phyloP scores from a whole-genome alignment of 2,113 vertebrate species.

The Nothobranchius furzeri region DNA sequence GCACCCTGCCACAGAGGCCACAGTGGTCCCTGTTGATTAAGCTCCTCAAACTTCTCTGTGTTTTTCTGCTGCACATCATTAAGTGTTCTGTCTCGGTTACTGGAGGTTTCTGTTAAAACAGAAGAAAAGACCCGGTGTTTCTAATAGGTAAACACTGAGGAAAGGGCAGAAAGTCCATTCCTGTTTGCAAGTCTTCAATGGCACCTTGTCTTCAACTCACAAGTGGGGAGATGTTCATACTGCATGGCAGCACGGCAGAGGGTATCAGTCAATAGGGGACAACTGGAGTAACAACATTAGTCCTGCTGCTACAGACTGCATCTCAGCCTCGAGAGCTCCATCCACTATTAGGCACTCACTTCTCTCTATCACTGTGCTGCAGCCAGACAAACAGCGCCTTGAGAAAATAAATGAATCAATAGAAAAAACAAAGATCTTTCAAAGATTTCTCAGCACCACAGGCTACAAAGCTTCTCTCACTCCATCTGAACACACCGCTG shows the following conservation, averaged over 20 bases:
- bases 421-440: slow-evolving; percentile 55
- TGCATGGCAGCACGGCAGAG: slow-evolving; percentile 10
- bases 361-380: slow-evolving; percentile 45
- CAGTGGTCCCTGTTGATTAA: slow-evolving; percentile 44
- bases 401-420: slow-evolving; percentile 65
- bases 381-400: slow-evolving; percentile 50
- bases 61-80: slow-evolving; percentile 9
- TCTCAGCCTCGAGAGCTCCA: slow-evolving; percentile 45
- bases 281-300: slow-evolving; percentile 26
- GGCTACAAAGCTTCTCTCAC: slow-evolving; percentile 23
- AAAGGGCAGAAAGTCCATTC: not conserved
- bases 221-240: slow-evolving; percentile 29
- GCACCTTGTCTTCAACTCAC: not conserved
- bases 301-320: slow-evolving; percentile 44
- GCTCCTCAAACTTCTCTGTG: slow-evolving; percentile 29
- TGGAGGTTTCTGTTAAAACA: slow-evolving; percentile 29
- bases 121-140: not conserved
- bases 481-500: slow-evolving; percentile 27
- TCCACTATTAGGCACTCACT: slow-evolving; percentile 39
- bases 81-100: slow-evolving; percentile 1
- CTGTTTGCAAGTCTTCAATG: slow-evolving; percentile 3
- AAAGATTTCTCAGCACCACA: slow-evolving; percentile 46
- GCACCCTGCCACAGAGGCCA: slow-evolving; percentile 43
- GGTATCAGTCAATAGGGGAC: slow-evolving; percentile 48
- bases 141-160: slow-evolving; percentile 24